Conservation (phyloP, 2,113 vertebrate genomes). For the Chaetorhynchus papuensis region DNA sequence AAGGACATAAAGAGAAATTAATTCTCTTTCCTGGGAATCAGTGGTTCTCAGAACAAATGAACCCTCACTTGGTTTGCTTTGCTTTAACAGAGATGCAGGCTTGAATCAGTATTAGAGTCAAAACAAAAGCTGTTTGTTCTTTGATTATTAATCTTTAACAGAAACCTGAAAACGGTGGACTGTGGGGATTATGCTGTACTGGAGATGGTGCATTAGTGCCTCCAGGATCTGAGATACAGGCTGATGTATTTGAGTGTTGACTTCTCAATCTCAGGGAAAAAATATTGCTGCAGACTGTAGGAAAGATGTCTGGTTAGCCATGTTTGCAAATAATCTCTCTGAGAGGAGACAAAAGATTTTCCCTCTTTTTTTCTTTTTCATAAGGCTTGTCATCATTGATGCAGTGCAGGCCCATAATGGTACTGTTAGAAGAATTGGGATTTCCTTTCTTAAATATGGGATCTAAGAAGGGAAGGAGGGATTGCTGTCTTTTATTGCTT, state of each 20-base stretch:
- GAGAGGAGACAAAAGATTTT: neutral
- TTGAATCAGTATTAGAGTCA: neutral
- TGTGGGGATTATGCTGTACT: neutral
- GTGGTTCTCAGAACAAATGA: neutral
- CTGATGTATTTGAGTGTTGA: neutral
- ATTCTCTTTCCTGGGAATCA: neutral
- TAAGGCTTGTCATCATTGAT: neutral
- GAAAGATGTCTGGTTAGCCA: neutral
- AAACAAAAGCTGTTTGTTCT: conserved; percentile 41
- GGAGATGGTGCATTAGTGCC: neutral
- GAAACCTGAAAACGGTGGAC: neutral
- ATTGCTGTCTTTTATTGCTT: neutral
- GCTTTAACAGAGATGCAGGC: neutral
- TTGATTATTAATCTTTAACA: conserved; percentile 34
- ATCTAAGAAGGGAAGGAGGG: neutral
- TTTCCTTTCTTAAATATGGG: neutral
- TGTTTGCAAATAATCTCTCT: neutral
- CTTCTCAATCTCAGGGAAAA: neutral
- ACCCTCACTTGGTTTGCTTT: neutral
- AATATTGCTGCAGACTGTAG: neutral
- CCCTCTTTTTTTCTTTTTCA: neutral
- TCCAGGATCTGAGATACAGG: neutral
- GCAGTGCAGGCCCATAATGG: neutral
- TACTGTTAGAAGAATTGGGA: neutral
- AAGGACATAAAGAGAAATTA: neutral